Evolutionary conservation across 2,113 vertebrate species (phyloP).

Genomic region (Narcine bancroftii): DNA sequence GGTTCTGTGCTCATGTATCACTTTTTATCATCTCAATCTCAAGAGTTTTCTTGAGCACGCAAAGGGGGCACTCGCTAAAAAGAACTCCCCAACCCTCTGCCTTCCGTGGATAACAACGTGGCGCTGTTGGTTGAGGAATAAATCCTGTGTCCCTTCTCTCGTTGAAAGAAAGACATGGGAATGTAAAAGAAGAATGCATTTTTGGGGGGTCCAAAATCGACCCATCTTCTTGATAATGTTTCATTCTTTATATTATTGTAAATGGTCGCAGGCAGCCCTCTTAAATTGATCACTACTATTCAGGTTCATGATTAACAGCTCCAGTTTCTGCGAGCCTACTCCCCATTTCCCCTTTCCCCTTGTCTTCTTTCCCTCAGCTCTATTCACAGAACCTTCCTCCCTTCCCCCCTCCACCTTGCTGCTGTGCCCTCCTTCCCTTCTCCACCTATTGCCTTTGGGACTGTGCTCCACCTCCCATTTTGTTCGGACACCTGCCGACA

Average conservation of each 20-base stretch:
- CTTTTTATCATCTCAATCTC: not conserved
- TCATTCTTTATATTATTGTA: not conserved
- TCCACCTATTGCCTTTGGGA: too few relatives aligned
- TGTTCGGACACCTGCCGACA: too few relatives aligned
- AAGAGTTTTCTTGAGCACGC: not conserved
- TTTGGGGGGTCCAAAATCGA: not conserved
- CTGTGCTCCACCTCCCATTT: too few relatives aligned
- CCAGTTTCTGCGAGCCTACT: too few relatives aligned
- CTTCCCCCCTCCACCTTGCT: too few relatives aligned
- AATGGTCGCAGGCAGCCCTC: not conserved
- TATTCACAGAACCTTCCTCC: too few relatives aligned
- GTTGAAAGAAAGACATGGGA: not conserved
- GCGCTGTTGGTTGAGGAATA: not conserved
- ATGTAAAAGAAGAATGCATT: not conserved
- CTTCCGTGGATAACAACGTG: not conserved
- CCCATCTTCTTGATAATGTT: not conserved
- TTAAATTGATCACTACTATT: not conserved
- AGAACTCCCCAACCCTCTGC: too few relatives aligned
- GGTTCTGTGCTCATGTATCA: not conserved
- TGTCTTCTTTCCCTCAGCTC: too few relatives aligned
- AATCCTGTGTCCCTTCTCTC: too few relatives aligned
- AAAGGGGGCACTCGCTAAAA: not conserved
- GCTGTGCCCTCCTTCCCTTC: too few relatives aligned
- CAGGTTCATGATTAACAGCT: too few relatives aligned
- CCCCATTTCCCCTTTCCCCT: too few relatives aligned